phyloP scores from a whole-genome alignment of 2,797 vertebrate species.

The Steatocranus sp. region DNA sequence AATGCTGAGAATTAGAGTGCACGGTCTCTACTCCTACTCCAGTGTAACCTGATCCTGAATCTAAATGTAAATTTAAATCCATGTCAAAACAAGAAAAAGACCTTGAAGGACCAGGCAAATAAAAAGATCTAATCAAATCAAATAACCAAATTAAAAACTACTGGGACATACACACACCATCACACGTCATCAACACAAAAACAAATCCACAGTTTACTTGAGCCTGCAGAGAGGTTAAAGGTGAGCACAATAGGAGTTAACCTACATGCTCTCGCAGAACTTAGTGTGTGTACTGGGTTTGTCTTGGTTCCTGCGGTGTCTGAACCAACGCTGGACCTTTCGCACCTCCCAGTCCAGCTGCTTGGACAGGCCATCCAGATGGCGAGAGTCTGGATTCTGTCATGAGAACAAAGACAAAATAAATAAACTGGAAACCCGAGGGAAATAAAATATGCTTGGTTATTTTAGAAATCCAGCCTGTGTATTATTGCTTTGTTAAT shows the following conservation, averaged over 20 bases:
- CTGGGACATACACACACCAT: neutral
- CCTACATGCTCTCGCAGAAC: slow-evolving; percentile 99
- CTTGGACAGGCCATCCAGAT: slow-evolving; percentile 91
- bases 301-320: slow-evolving; percentile 93
- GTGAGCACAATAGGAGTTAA: neutral
- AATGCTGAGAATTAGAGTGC: neutral
- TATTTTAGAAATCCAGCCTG: neutral
- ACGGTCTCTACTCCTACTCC: neutral
- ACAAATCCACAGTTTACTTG: neutral
- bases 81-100: neutral
- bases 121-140: neutral
- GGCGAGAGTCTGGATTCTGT: slow-evolving; percentile 87
- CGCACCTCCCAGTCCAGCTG: slow-evolving; percentile 96
- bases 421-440: neutral
- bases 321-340: slow-evolving; percentile 96
- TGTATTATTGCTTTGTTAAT: neutral
- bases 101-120: neutral
- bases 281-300: slow-evolving; percentile 91
- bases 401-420: neutral
- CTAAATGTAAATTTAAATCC: neutral
- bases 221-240: neutral
- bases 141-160: neutral
- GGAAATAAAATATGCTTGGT: neutral
- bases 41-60: neutral
- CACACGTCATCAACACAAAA: neutral